These are phyloP conservation scores for Parasteatoda tepidariorum DNA, from an alignment of 1,140 invertebrate species.

Conservation along the genomic window DNA sequence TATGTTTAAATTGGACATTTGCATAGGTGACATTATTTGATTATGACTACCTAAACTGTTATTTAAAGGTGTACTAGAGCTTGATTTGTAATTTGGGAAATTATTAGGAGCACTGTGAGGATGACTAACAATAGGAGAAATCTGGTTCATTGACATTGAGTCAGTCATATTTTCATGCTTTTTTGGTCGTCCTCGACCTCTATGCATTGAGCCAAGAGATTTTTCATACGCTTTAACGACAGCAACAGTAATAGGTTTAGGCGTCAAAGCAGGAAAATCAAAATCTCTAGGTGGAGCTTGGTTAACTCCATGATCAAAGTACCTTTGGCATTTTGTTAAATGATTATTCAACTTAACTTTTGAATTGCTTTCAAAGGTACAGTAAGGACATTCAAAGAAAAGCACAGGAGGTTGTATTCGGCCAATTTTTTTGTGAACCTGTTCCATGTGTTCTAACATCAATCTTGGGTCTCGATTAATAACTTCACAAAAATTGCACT, in stretches of 20 bases:
- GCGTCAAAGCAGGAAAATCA: slow-evolving; percentile 90
- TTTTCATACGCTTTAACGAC: slow-evolving; percentile 65
- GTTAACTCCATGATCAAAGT: slow-evolving; percentile 88
- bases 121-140: not conserved
- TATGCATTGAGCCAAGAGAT: slow-evolving; percentile 54
- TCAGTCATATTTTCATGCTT: slow-evolving; percentile 38
- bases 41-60: slow-evolving; percentile 59
- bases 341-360: slow-evolving; percentile 93
- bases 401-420: slow-evolving; percentile 85
- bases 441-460: slow-evolving; percentile 92
- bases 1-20: slow-evolving; percentile 32
- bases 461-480: slow-evolving; percentile 86
- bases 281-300: slow-evolving; percentile 86
- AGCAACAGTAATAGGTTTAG: slow-evolving; percentile 68
- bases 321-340: slow-evolving; percentile 87
- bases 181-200: slow-evolving; percentile 41
- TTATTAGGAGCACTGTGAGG: slow-evolving; percentile 83
- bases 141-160: slow-evolving; percentile 23
- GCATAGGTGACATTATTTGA: slow-evolving; percentile 44
- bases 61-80: slow-evolving; percentile 85
- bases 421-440: slow-evolving; percentile 84
- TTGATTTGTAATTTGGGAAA: slow-evolving; percentile 80
- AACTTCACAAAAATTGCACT: slow-evolving; percentile 87
- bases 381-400: slow-evolving; percentile 92
- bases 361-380: slow-evolving; percentile 93